These are phyloP conservation scores for Hycleus cichorii DNA, from an alignment of 1,140 invertebrate species.

Conservation along the genomic window DNA sequence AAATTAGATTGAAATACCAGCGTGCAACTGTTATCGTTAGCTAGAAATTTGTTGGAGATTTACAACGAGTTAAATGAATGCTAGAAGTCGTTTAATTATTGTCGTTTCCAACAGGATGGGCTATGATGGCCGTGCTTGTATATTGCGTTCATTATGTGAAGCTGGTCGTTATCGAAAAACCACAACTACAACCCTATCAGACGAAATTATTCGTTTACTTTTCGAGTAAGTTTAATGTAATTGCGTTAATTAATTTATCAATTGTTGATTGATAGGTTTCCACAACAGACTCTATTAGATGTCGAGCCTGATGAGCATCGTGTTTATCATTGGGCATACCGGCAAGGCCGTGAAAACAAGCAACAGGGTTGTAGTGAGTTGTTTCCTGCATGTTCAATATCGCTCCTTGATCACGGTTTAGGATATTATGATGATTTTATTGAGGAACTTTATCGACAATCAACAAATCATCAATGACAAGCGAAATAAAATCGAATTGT, in stretches of 20 bases:
- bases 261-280: constrained; percentile 40
- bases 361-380: constrained; percentile 47
- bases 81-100: too few relatives aligned
- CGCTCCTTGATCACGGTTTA: constrained; percentile 62
- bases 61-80: too few relatives aligned
- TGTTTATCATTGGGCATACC: constrained; percentile 58
- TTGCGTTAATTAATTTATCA: background rate
- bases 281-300: constrained; percentile 51
- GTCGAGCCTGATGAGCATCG: constrained; percentile 59
- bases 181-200: constrained; percentile 53
- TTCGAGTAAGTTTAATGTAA: constrained; percentile 52
- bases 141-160: constrained; percentile 68
- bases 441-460: background rate
- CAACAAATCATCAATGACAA: background rate
- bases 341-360: constrained; percentile 43
- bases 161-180: constrained; percentile 43
- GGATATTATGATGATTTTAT: constrained; percentile 55
- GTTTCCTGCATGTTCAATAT: constrained; percentile 59
- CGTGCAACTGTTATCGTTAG: constrained; percentile 14
- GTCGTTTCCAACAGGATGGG: constrained; percentile 41
- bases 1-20: background rate
- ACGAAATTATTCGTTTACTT: constrained; percentile 62
- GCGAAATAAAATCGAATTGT: too few relatives aligned
- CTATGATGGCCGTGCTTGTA: constrained; percentile 57
- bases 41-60: too few relatives aligned